These are phyloP conservation scores for Crocodylus rhombifer DNA, from an alignment of 2,797 vertebrate species.

Conservation along the genomic window DNA sequence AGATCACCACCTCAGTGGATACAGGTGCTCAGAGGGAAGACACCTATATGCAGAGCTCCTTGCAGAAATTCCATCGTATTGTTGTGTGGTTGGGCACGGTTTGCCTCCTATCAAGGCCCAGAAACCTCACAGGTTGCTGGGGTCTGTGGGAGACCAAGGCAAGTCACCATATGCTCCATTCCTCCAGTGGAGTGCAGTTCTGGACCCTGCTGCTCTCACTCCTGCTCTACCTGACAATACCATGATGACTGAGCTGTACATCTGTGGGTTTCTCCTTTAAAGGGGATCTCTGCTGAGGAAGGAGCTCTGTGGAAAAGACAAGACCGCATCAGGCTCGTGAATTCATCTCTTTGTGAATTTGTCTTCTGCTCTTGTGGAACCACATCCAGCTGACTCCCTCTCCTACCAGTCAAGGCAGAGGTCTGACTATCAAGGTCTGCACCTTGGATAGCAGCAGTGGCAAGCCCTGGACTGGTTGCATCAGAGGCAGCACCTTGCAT, in stretches of 20 bases:
- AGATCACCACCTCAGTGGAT: neutral
- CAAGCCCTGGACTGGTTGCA: too few relatives aligned
- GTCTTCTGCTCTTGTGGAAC: too few relatives aligned
- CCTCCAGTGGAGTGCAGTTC: neutral
- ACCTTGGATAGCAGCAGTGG: too few relatives aligned
- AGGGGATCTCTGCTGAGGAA: neutral
- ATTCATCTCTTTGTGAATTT: neutral
- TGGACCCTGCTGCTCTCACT: neutral
- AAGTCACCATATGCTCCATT: neutral
- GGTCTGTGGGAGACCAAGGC: neutral
- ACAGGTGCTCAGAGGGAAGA: neutral
- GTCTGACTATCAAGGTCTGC: too few relatives aligned
- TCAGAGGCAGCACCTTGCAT: too few relatives aligned
- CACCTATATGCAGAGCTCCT: neutral
- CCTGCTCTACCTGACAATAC: neutral
- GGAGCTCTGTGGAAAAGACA: neutral
- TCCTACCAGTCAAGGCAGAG: neutral
- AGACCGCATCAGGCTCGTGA: neutral
- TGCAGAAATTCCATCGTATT: neutral
- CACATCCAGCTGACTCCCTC: neutral
- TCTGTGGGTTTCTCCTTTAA: neutral
- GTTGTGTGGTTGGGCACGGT: neutral
- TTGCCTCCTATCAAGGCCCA: neutral
- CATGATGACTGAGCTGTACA: neutral
- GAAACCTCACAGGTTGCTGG: neutral